These are phyloP conservation scores for Propithecus perrieri DNA, from an alignment of 2,797 vertebrate species.

Conservation along the genomic window DNA sequence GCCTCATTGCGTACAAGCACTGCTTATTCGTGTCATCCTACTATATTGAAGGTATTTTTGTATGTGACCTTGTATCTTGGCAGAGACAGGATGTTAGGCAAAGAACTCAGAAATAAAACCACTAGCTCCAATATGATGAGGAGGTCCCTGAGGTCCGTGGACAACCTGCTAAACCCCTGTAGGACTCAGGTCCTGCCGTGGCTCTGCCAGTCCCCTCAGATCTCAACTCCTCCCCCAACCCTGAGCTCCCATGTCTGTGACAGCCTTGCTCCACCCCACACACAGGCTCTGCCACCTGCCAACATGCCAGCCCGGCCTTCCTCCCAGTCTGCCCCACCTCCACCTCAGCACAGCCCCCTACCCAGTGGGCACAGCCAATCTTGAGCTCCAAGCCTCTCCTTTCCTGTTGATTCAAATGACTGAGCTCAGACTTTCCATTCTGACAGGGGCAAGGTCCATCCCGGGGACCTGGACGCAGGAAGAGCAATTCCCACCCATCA, in stretches of 20 bases:
- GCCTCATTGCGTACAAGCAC: neutral
- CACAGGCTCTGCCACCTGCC: neutral
- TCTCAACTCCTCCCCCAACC: neutral
- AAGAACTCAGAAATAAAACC: constrained; percentile 1
- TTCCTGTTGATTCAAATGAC: neutral
- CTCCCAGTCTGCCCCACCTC: neutral
- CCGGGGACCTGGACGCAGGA: neutral
- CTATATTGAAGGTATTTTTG: neutral
- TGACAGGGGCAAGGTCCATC: neutral
- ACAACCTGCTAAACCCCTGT: neutral
- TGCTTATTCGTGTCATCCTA: neutral
- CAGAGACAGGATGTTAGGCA: neutral
- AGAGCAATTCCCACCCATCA: neutral
- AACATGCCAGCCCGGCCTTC: neutral
- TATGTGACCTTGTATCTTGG: neutral
- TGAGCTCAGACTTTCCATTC: neutral
- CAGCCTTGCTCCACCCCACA: neutral
- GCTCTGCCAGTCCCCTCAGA: neutral
- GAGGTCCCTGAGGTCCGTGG: neutral
- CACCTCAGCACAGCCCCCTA: neutral
- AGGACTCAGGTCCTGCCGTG: neutral
- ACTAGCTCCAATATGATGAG: neutral
- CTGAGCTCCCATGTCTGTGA: neutral
- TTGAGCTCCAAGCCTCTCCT: neutral
- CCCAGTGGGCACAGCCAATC: neutral